Evolutionary conservation across 2,797 vertebrate species (phyloP).

Genomic region (Catostomus latipinnis): DNA sequence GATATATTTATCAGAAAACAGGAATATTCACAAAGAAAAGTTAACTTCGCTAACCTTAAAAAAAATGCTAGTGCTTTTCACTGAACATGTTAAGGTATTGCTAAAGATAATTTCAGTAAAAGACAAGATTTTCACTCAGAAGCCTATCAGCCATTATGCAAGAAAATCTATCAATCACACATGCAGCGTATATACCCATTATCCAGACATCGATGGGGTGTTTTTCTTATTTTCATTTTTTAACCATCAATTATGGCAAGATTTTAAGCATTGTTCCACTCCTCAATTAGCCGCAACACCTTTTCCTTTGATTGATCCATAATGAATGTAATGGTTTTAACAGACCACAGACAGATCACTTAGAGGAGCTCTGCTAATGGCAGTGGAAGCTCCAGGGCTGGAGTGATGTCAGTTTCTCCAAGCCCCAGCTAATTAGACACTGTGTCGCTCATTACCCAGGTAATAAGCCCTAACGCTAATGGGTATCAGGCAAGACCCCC

Average conservation of each 20-base stretch:
- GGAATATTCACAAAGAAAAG: slow-evolving; percentile 24
- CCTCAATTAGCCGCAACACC: slow-evolving; percentile 95
- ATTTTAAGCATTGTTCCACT: slow-evolving; percentile 84
- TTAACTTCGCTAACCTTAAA: slow-evolving; percentile 42
- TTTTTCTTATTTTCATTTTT: slow-evolving; percentile 71
- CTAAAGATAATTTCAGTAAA: slow-evolving; percentile 61
- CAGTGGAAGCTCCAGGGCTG: slow-evolving; percentile 57
- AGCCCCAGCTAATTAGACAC: slow-evolving; percentile 97
- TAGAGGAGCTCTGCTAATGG: slow-evolving; percentile 97
- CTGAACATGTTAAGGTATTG: slow-evolving; percentile 44
- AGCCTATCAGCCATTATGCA: slow-evolving; percentile 63
- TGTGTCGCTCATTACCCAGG: slow-evolving; percentile 92
- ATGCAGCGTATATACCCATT: slow-evolving; percentile 59
- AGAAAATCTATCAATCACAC: slow-evolving; percentile 63
- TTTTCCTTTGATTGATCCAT: slow-evolving; percentile 87
- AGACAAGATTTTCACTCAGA: slow-evolving; percentile 59
- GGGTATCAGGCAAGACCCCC: slow-evolving; percentile 87
- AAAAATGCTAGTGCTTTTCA: slow-evolving; percentile 41
- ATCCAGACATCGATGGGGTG: slow-evolving; percentile 64
- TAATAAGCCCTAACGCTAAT: slow-evolving; percentile 94
- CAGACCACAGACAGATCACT: slow-evolving; percentile 95
- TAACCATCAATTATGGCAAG: slow-evolving; percentile 80
- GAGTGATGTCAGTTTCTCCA: slow-evolving; percentile 89
- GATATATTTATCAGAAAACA: background rate
- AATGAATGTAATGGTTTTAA: slow-evolving; percentile 98